phyloP scores from a whole-genome alignment of 2,113 vertebrate genomes.

The Thomomys bottae region DNA sequence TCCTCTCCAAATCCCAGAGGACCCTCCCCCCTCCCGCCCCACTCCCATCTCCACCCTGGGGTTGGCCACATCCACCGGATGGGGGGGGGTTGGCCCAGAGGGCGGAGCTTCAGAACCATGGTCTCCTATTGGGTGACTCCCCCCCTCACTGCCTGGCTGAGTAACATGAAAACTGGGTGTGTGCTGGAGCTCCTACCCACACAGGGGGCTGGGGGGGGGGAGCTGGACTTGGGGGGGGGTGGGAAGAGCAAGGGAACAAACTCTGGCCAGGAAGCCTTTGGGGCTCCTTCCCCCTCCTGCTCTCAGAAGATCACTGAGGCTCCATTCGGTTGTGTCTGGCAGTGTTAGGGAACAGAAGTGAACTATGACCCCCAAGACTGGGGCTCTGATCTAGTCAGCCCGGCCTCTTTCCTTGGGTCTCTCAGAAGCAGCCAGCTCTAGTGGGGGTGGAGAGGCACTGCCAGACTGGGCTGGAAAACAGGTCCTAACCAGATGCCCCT shows the following conservation, averaged over 20 bases:
- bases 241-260: background rate
- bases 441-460: background rate
- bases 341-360: background rate
- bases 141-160: background rate
- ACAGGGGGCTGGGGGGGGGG: background rate
- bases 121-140: background rate
- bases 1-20: conserved; percentile 72
- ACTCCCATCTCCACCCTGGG: conserved; percentile 24
- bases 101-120: background rate
- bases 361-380: background rate
- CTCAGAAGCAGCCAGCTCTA: background rate
- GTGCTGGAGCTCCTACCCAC: background rate
- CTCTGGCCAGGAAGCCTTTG: background rate
- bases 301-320: background rate
- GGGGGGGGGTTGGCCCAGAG: background rate
- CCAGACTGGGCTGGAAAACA: background rate
- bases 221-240: background rate
- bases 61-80: conserved; percentile 26
- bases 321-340: background rate
- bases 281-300: background rate
- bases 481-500: background rate
- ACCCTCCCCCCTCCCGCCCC: no score
- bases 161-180: background rate
- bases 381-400: background rate
- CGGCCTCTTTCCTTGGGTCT: background rate